Conservation (phyloP, 2,888 invertebrate species). For the Trachelus iudaicus region DNA sequence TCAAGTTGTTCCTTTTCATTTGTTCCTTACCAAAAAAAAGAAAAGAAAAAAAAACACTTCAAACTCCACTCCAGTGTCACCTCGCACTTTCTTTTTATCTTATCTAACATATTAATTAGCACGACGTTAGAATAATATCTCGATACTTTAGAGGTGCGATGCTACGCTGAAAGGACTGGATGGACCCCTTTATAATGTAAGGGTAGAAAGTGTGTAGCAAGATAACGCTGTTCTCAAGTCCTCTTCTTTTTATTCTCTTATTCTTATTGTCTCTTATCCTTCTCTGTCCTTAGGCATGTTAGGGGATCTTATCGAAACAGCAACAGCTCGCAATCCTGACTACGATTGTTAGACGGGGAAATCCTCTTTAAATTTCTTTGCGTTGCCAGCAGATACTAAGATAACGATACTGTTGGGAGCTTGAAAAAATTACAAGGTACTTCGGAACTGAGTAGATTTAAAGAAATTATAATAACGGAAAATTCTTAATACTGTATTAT, state of each 20-base stretch:
- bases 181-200: slow-evolving; percentile 4
- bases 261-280: neutral
- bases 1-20: neutral
- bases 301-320: neutral
- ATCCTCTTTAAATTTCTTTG: neutral
- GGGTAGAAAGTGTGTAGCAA: slow-evolving; percentile 5
- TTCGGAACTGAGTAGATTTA: neutral
- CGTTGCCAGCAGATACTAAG: neutral
- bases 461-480: neutral
- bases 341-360: neutral
- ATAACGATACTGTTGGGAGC: neutral
- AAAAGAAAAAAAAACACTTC: neutral
- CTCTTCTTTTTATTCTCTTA: neutral
- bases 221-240: neutral
- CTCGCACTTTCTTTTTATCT: neutral
- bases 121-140: slow-evolving; percentile 14
- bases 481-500: neutral
- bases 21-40: neutral
- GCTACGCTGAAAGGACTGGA: slow-evolving; percentile 8
- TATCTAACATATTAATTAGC: slow-evolving; percentile 13
- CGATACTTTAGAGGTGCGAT: slow-evolving; percentile 1
- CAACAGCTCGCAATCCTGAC: neutral
- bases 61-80: neutral
- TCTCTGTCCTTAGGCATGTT: neutral
- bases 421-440: neutral